Conservation (phyloP, 2,113 vertebrate genomes). For the Bos indicus region DNA sequence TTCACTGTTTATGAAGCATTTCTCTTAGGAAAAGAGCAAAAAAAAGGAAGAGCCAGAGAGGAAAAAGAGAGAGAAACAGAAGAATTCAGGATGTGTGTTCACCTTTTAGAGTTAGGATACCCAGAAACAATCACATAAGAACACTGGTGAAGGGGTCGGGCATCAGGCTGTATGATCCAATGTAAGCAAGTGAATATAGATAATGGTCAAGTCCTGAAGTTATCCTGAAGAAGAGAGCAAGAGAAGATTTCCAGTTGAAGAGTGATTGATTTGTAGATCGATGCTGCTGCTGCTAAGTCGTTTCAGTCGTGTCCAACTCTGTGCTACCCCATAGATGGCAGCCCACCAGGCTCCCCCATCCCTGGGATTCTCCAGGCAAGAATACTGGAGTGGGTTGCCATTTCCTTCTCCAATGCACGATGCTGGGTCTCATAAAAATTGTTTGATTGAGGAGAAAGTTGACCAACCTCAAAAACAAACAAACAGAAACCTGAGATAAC, state of each 20-base stretch:
- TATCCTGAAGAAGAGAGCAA: background rate
- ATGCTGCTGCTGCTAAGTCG: no score
- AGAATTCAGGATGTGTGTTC: background rate
- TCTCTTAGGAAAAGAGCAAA: background rate
- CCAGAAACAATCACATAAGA: background rate
- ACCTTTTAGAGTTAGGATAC: background rate
- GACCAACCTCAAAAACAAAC: background rate
- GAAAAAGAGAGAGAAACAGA: background rate
- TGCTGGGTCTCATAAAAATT: background rate
- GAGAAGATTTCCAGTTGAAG: background rate
- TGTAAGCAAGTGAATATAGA: background rate
- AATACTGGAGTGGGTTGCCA: no score
- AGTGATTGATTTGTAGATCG: background rate
- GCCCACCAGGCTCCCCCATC: no score
- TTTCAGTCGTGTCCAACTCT: no score
- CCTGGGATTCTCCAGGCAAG: no score
- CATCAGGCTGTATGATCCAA: background rate
- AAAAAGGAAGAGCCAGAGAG: background rate
- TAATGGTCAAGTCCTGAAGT: background rate
- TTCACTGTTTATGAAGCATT: background rate
- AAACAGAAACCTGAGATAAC: background rate
- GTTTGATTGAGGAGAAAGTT: background rate
- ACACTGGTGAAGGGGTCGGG: rapidly evolving
- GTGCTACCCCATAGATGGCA: no score
- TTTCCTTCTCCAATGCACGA: no score